Percentiles rank a stretch among this genome's conserved stretches.
phyloP scores from a whole-genome alignment of 2,113 vertebrate species.

The Pogona vitticeps region DNA sequence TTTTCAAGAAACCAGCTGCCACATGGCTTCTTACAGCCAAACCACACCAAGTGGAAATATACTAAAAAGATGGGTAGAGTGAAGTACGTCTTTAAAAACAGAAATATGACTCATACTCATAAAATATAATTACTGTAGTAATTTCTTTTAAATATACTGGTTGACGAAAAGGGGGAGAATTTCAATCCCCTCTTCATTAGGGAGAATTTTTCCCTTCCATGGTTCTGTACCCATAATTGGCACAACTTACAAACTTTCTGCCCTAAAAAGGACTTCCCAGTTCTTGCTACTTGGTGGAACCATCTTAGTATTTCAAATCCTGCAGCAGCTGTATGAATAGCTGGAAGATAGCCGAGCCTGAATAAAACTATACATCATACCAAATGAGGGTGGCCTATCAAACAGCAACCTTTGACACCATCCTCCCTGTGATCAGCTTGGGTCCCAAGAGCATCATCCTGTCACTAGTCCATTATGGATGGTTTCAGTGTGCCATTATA shows the following conservation, averaged over 20 bases:
- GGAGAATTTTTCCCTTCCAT: slow-evolving; percentile 11
- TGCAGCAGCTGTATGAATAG: not conserved
- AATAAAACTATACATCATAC: not conserved
- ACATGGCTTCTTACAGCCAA: slow-evolving; percentile 67
- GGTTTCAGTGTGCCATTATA: too few species aligned
- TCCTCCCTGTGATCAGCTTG: too few species aligned
- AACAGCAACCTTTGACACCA: too few species aligned
- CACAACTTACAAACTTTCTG: slow-evolving; percentile 36
- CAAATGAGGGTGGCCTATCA: too few species aligned
- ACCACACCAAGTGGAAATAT: slow-evolving; percentile 82
- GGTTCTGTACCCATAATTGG: slow-evolving; percentile 37
- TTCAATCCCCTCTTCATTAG: slow-evolving; percentile 56
- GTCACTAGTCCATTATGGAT: too few species aligned
- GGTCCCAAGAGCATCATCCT: too few species aligned
- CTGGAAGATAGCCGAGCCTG: not conserved
- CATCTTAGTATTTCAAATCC: not conserved
- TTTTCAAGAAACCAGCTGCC: slow-evolving; percentile 76
- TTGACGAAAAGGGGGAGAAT: slow-evolving; percentile 53
- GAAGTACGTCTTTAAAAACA: slow-evolving; percentile 75
- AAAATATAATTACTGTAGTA: slow-evolving; percentile 77
- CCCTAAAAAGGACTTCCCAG: not conserved
- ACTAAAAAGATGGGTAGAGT: slow-evolving; percentile 74
- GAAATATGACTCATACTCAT: slow-evolving; percentile 75
- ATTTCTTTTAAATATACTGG: slow-evolving; percentile 72
- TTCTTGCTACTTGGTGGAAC: not conserved